Conservation (phyloP, 2,113 vertebrate species). For the Motacilla alba region DNA sequence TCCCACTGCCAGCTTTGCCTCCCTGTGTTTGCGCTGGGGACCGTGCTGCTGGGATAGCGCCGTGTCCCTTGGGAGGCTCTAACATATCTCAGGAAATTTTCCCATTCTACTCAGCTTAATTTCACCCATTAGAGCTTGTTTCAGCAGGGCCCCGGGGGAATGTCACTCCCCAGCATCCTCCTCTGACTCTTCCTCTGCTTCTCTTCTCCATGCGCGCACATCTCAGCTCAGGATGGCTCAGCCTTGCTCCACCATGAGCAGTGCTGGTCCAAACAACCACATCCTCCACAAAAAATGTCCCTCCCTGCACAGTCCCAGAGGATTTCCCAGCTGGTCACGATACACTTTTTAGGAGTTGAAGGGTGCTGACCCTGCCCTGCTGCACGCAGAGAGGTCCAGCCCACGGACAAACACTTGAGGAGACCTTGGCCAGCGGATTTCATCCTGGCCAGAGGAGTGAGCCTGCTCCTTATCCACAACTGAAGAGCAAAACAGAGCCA, state of each 20-base stretch:
- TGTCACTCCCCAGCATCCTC: not conserved
- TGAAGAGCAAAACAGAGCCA: not conserved
- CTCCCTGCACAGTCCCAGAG: not conserved
- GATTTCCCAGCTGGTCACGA: not conserved
- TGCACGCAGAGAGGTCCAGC: not conserved
- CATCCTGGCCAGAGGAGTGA: not conserved
- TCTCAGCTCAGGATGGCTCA: not conserved
- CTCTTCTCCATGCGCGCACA: accelerated
- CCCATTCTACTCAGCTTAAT: constrained; percentile 5
- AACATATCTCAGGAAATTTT: not conserved
- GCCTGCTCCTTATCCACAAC: not conserved
- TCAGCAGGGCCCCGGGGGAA: not conserved
- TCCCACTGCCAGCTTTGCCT: not conserved
- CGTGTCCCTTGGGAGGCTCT: not conserved
- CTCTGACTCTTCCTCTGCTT: not conserved
- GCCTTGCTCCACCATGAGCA: not conserved
- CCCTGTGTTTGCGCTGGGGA: not conserved
- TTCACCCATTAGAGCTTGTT: constrained; percentile 39
- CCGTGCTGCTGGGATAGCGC: not conserved
- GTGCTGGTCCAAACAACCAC: not conserved
- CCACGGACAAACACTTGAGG: accelerated
- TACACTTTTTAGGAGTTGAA: not conserved
- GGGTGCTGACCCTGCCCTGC: not conserved
- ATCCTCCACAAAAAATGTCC: not conserved
- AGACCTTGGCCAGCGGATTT: not conserved